These are phyloP conservation scores for Cydia amplana DNA, from an alignment of 1,140 invertebrate species.

Conservation along the genomic window DNA sequence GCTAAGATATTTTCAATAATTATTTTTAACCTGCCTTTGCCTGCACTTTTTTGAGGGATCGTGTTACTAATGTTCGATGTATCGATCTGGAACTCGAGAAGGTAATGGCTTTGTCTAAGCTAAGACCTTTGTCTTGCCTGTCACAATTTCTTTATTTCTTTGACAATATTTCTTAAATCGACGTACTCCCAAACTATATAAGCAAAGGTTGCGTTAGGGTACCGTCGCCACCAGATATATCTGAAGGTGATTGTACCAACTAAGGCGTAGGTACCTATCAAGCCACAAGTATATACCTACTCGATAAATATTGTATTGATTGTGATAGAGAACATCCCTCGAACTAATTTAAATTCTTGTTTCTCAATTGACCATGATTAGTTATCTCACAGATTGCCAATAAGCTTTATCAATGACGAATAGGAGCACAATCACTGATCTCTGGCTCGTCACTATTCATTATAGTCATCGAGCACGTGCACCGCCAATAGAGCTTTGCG, in stretches of 20 bases:
- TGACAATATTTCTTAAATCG: too few relatives aligned
- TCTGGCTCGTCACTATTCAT: neutral
- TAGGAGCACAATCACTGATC: conserved; percentile 1
- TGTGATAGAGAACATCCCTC: neutral
- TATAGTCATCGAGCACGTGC: neutral
- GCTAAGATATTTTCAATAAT: too few relatives aligned
- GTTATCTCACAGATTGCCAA: neutral
- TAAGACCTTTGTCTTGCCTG: neutral
- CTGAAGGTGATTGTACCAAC: too few relatives aligned
- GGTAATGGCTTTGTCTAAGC: conserved; percentile 12
- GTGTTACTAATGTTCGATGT: neutral
- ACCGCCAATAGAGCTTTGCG: neutral
- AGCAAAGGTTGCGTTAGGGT: too few relatives aligned
- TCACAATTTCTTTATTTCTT: too few relatives aligned
- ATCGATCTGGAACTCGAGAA: neutral
- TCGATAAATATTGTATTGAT: neutral
- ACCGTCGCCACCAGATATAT: too few relatives aligned
- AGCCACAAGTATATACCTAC: too few relatives aligned
- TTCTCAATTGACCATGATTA: conserved; percentile 3
- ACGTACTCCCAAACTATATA: too few relatives aligned
- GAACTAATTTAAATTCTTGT: neutral
- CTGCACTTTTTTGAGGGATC: neutral
- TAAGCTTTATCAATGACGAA: conserved; percentile 26
- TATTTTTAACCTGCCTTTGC: too few relatives aligned
- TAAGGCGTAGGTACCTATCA: too few relatives aligned